Evolutionary conservation across 2,113 vertebrate genomes (phyloP), one percentile per base, ranked within the genome.

Genomic region (Tylochromis polylepis): DNA sequence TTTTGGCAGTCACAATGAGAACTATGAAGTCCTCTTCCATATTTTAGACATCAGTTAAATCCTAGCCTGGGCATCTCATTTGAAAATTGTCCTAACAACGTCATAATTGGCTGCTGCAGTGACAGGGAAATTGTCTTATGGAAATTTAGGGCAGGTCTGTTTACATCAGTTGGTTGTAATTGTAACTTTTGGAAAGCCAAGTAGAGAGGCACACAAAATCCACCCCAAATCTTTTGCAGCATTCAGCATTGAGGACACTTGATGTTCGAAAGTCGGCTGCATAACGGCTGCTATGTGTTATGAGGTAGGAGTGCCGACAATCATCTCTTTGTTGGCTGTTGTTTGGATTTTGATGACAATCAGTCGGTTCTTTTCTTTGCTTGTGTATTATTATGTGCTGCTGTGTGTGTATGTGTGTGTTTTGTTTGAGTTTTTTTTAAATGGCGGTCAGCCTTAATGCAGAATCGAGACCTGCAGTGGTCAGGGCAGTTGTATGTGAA

Each of bases 91-190:
- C 77, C 65, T 24, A 34, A 49, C 2, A n/a, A 14, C 43, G 43
- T 79, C 82, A 60, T 53, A 86, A 86, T 75, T 83, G 75, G 80
- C 87, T 65, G 67, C 53, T 16, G 49, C 34, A 12, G 55, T 58
- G 59, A 75, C 65, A 38, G 15, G n/a, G 31, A 72, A 85, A 86
- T 86, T 53, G 67, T 67, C 43, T 70, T 34, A 11, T 59, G 49
- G 29, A 84, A 67, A 85, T 75, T 27, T 56, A 58, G 85, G 56
- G 81, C 70, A 34, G 56, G 56, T 82, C 41, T 77, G 27, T 83
- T 86, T 88, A 78, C 55, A 59, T 86, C 46, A 84, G 36, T 89
- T 57, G 60, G 58, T 24, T 75, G 3, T 62, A 87, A 86, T 72
- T 85, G 77, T 11, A 85, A 84, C 56, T 75, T 79, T 12, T 18